Conservation (phyloP, 2,888 invertebrate genomes). For the Theristus sp. region DNA sequence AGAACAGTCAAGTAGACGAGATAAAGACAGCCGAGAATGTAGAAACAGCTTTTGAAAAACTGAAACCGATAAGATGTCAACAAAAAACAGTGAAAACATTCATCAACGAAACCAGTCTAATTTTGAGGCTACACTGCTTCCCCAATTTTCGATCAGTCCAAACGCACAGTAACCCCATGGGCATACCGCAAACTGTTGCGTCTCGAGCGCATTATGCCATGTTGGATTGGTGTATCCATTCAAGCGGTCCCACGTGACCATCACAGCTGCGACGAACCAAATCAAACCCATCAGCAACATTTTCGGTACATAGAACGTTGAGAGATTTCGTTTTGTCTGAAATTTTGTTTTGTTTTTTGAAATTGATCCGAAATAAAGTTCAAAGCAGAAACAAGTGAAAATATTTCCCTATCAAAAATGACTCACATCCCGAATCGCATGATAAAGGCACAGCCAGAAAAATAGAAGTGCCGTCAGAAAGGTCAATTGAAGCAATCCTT, state of each 20-base stretch:
- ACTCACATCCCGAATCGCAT: constrained; percentile 67
- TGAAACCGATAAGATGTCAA: constrained; percentile 35
- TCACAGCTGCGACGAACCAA: constrained; percentile 63
- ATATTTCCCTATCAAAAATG: too few relatives aligned
- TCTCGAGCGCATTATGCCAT: constrained; percentile 27
- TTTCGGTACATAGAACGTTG: constrained; percentile 77
- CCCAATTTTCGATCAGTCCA: too few relatives aligned
- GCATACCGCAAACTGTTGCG: neutral
- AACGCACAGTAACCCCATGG: too few relatives aligned
- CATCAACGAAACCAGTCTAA: too few relatives aligned
- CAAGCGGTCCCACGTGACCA: constrained; percentile 74
- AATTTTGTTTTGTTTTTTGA: too few relatives aligned
- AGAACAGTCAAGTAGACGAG: constrained; percentile 62
- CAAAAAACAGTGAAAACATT: neutral
- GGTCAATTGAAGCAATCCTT: constrained; percentile 68
- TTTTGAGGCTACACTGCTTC: too few relatives aligned
- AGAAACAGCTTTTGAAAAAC: constrained; percentile 77
- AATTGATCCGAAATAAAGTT: too few relatives aligned
- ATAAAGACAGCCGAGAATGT: constrained; percentile 61
- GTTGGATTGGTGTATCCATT: constrained; percentile 75
- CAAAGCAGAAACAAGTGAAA: too few relatives aligned
- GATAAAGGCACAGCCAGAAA: constrained; percentile 87
- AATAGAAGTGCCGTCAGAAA: constrained; percentile 68
- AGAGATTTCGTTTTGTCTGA: constrained; percentile 65
- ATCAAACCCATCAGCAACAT: constrained; percentile 61